Evolutionary conservation across 1,140 invertebrate genomes (phyloP), one percentile per base, ranked within the genome.

Genomic region (Macrobrachium nipponense): DNA sequence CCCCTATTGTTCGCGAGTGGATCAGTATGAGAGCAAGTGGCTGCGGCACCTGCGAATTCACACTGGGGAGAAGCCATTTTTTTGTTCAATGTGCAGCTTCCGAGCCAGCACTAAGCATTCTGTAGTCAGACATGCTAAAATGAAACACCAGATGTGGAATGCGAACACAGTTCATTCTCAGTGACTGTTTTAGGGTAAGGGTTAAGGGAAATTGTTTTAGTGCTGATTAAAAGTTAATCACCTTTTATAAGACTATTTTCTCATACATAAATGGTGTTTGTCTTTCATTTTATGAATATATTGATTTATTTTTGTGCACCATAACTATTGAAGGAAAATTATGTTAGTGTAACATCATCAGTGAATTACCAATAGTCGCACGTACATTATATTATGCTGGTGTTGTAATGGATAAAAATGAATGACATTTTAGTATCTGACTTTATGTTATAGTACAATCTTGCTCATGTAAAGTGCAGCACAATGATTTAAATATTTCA

Each of bases 21-120:
- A 82, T 44, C 80, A 82, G 80, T 82, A 73, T 58, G 80, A 82
- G 70, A 75, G 68, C 80, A 82, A 82, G 80, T 82, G 80, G 80
- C 70, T 82, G 68, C 80, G 80, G 20, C 80, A 82, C 70, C 70
- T 82, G 51, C 68, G 80, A 58, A 82, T 82, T 27, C 80, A 82
- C 43, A 82, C 80, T 0, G 80, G 80, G 59, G 80, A 82, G 70
- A 82, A 82, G 80, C 80, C 80, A 8, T 82, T 60, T 70, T 73
- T 82, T 72, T 82, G 80, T 60, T 73, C 80, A 10, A n/a, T 82
- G 51, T 82, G 80, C 23, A 68, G 75, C 70, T 82, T 82, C 80
- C 66, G 80, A 60, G 80, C 80, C 70, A 82, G 80, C 70, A 82
- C 80, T 23, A 82, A 82, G 61, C 80, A 82, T 60, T 82, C 80